Evolutionary conservation across 2,797 vertebrate genomes (phyloP).

Genomic region (Ptychadena robeensis): DNA sequence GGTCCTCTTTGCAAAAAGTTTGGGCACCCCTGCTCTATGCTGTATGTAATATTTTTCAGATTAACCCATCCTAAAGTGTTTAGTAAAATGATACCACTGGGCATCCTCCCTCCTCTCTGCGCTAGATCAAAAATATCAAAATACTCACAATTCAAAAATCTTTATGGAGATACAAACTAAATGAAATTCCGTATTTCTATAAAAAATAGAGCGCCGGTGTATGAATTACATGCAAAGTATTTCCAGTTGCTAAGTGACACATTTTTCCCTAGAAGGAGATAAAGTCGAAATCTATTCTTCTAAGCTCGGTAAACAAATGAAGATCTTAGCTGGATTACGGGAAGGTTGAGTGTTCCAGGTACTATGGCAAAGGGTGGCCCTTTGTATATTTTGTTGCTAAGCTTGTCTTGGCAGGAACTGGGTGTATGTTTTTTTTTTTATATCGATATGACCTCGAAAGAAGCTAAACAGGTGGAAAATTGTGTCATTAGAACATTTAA

Average conservation of each 20-base stretch:
- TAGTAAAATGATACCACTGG: too few relatives aligned
- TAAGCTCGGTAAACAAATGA: conserved; percentile 39
- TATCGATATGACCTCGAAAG: conserved; percentile 24
- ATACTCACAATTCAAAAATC: too few relatives aligned
- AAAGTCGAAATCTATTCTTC: conserved; percentile 10
- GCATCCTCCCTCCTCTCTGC: too few relatives aligned
- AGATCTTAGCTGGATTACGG: conserved; percentile 23
- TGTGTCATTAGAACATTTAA: neutral
- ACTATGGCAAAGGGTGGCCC: neutral
- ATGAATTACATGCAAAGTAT: neutral
- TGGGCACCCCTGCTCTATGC: too few relatives aligned
- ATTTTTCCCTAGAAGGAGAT: conserved; percentile 30
- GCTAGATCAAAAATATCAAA: too few relatives aligned
- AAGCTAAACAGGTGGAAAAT: conserved; percentile 28
- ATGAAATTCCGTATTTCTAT: neutral
- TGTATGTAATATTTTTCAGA: too few relatives aligned
- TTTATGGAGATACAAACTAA: neutral
- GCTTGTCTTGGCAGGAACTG: conserved; percentile 14
- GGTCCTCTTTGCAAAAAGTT: too few relatives aligned
- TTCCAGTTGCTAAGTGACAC: conserved; percentile 7
- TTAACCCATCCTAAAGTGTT: too few relatives aligned
- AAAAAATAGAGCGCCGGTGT: conserved; percentile 4
- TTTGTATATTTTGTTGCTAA: conserved; percentile 47
- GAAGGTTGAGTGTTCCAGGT: conserved; percentile 7
- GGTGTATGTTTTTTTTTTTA: conserved; percentile 20